Percentiles rank a stretch among this genome's conserved stretches.
phyloP scores from a whole-genome alignment of 2,797 vertebrate species.

The Euthynnus affinis region DNA sequence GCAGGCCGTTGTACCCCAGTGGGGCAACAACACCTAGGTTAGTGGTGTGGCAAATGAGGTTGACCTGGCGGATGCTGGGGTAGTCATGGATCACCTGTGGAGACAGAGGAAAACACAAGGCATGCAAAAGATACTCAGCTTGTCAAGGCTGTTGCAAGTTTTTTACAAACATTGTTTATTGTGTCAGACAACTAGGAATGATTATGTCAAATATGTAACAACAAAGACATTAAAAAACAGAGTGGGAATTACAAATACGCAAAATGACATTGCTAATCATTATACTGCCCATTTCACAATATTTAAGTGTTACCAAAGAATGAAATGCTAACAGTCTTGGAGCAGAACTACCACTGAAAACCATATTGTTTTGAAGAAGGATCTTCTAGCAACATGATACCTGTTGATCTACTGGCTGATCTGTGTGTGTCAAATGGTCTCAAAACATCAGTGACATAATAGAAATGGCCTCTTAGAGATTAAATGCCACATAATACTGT shows the following conservation, averaged over 20 bases:
- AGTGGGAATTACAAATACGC: background rate
- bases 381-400: background rate
- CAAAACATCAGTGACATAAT: background rate
- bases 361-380: background rate
- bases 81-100: slow-evolving; percentile 92
- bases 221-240: background rate
- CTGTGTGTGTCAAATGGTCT: background rate
- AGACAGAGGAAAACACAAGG: background rate
- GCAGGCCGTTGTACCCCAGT: slow-evolving; percentile 95
- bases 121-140: background rate
- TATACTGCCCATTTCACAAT: background rate
- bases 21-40: slow-evolving; percentile 96
- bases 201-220: background rate
- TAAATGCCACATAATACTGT: background rate
- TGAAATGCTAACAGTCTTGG: background rate
- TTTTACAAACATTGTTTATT: background rate
- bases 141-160: background rate
- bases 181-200: background rate
- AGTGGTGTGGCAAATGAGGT: slow-evolving; percentile 96
- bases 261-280: slow-evolving; percentile 18
- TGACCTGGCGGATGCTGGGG: slow-evolving; percentile 96
- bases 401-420: background rate
- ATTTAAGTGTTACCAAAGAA: too few relatives aligned
- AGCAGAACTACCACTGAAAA: slow-evolving; percentile 4
- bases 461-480: background rate